phyloP scores from a whole-genome alignment of 2,113 vertebrate species.

The Neolamprologus falcicula region DNA sequence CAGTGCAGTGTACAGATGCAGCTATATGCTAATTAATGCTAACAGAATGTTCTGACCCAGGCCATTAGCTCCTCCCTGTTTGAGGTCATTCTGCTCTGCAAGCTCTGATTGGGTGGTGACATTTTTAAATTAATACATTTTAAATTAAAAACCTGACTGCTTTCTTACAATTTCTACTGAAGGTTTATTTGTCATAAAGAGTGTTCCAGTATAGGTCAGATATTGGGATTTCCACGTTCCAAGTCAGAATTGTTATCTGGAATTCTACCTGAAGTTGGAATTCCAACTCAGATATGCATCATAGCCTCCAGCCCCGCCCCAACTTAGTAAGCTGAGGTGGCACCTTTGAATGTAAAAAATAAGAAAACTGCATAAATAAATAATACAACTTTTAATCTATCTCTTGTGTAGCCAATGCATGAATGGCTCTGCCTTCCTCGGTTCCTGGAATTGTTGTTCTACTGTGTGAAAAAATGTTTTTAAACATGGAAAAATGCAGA shows the following conservation, averaged over 20 bases:
- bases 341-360: neutral
- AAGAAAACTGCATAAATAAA: neutral
- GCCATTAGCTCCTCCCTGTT: neutral
- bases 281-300: fast-evolving
- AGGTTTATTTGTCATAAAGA: neutral
- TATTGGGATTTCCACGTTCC: neutral
- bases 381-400: neutral
- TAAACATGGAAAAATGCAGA: neutral
- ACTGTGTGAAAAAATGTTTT: neutral
- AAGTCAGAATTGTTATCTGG: neutral
- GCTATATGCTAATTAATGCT: neutral
- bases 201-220: neutral
- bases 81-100: neutral
- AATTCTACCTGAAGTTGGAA: neutral
- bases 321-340: neutral
- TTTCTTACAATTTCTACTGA: neutral
- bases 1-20: neutral
- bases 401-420: neutral
- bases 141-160: neutral
- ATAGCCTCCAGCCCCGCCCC: neutral
- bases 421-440: neutral
- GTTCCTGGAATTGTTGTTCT: neutral
- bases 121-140: neutral
- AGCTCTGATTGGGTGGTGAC: neutral
- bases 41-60: neutral